Percentiles rank a stretch among this genome's conserved stretches.
Conservation (phyloP, 1,140 invertebrate species). For the Latrodectus geometricus region DNA sequence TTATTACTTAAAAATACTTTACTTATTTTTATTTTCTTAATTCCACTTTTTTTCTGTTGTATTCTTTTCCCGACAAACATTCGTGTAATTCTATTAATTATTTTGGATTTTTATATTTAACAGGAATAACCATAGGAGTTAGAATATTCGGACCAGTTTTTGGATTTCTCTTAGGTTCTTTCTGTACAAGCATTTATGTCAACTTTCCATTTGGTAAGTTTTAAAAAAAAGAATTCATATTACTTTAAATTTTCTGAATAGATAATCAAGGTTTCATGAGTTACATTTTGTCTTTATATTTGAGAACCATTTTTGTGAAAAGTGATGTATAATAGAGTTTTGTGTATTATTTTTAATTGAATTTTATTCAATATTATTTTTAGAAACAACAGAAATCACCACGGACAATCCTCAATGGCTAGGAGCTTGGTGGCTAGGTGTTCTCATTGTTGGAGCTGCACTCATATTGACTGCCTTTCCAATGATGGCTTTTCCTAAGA, state of each 20-base stretch:
- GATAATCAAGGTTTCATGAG: no score
- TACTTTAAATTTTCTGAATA: no score
- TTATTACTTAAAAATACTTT: neutral
- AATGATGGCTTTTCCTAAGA: slow-evolving; percentile 90
- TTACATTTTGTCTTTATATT: no score
- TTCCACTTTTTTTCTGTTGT: neutral
- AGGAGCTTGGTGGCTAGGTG: slow-evolving; percentile 91
- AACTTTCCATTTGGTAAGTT: slow-evolving; percentile 75
- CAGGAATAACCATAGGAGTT: slow-evolving; percentile 92
- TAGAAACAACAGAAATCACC: slow-evolving; percentile 67
- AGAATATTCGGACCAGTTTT: slow-evolving; percentile 89
- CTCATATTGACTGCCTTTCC: slow-evolving; percentile 82
- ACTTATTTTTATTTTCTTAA: neutral
- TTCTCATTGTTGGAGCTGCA: slow-evolving; percentile 82
- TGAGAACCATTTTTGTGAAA: no score
- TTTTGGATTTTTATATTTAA: slow-evolving; percentile 63
- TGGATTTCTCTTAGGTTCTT: slow-evolving; percentile 89
- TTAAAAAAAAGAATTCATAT: no score
- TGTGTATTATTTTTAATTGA: neutral
- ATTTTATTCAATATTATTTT: neutral
- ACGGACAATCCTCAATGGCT: slow-evolving; percentile 90
- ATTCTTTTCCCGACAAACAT: neutral
- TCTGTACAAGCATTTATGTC: slow-evolving; percentile 89
- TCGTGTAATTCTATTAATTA: neutral
- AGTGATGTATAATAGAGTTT: no score